Conservation (phyloP, 2,888 invertebrate species). For the Lithophane leautieri region DNA sequence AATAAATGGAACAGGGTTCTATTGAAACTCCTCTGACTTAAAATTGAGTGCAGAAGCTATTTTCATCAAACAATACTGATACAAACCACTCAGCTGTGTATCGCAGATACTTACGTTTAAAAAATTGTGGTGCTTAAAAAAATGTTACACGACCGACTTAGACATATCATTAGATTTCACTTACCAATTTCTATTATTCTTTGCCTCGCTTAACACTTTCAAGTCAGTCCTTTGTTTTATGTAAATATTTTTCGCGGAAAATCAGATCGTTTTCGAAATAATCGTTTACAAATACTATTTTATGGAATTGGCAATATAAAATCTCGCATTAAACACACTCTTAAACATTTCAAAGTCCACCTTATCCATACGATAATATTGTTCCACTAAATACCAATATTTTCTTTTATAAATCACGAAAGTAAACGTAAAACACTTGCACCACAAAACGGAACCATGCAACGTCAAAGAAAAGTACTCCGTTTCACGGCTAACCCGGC, state of each 20-base stretch:
- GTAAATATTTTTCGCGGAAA: constrained; percentile 68
- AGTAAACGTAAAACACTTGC: constrained; percentile 74
- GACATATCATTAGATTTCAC: constrained; percentile 43
- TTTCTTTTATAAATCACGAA: constrained; percentile 71
- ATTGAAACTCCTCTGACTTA: constrained; percentile 20
- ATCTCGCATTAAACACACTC: constrained; percentile 51
- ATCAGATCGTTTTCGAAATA: constrained; percentile 54
- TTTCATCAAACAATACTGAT: constrained; percentile 41
- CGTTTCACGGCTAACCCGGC: constrained; percentile 79
- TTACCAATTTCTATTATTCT: constrained; percentile 55
- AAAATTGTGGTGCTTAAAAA: constrained; percentile 61
- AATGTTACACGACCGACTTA: constrained; percentile 60
- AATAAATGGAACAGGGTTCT: neutral
- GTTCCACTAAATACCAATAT: constrained; percentile 42
- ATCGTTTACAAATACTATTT: constrained; percentile 54
- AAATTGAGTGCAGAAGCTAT: constrained; percentile 13
- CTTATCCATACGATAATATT: constrained; percentile 14
- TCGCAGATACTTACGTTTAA: constrained; percentile 28
- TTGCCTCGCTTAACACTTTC: constrained; percentile 29
- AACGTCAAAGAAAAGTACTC: constrained; percentile 81
- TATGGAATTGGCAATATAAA: constrained; percentile 45
- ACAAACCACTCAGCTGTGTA: constrained; percentile 57
- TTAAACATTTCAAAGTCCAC: constrained; percentile 47
- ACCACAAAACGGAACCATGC: constrained; percentile 79
- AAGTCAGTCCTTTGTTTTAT: constrained; percentile 54